Evolutionary conservation across 2,797 vertebrate genomes (phyloP).

Genomic region (Enteromius unitaeniatus): DNA sequence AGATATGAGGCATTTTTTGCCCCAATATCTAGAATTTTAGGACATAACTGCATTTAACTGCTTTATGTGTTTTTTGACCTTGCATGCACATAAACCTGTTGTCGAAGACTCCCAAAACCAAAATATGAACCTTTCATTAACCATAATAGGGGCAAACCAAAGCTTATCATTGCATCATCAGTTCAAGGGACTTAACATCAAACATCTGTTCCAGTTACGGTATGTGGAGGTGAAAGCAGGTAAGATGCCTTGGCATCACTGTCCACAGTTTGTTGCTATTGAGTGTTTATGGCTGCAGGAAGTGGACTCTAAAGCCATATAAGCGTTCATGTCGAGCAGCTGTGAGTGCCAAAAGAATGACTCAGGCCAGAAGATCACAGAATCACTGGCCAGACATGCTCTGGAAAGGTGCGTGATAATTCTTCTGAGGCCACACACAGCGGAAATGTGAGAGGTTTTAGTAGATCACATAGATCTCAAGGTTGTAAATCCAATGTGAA

Average conservation of each 20-base stretch:
- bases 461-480: constrained; percentile 14
- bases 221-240: not conserved
- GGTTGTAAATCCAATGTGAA: constrained; percentile 17
- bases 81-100: too few relatives aligned
- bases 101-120: too few relatives aligned
- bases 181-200: not conserved
- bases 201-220: not conserved
- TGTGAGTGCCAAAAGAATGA: constrained; percentile 38
- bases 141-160: too few relatives aligned
- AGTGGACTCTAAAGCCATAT: not conserved
- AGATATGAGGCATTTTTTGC: too few relatives aligned
- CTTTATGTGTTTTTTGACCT: too few relatives aligned
- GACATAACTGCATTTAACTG: too few relatives aligned
- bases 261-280: not conserved
- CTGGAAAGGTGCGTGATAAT: constrained; percentile 43
- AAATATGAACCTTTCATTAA: too few relatives aligned
- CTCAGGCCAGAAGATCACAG: constrained; percentile 32
- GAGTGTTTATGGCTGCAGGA: constrained; percentile 12
- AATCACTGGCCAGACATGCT: constrained; percentile 7
- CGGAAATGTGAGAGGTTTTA: constrained; percentile 23
- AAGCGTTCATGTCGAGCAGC: constrained; percentile 15
- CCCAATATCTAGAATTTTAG: too few relatives aligned
- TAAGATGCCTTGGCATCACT: not conserved
- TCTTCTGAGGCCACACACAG: constrained; percentile 38
- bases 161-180: not conserved